Conservation (phyloP, 1,140 invertebrate genomes). For the Ruditapes philippinarum region DNA sequence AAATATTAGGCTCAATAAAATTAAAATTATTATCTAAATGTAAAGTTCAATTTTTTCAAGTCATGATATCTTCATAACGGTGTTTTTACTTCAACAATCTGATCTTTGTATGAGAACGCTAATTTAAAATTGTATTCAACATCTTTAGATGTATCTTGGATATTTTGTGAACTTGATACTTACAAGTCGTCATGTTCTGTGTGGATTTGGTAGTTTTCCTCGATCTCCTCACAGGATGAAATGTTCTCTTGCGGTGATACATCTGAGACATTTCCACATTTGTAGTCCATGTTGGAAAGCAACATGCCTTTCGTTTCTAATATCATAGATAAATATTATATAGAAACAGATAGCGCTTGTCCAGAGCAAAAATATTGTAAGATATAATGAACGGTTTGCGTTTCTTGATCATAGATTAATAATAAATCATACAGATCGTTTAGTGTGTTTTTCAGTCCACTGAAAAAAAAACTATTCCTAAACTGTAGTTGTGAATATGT, state of each 20-base stretch:
- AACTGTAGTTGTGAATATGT: not conserved
- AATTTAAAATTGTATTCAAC: too few relatives aligned
- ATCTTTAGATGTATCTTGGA: too few relatives aligned
- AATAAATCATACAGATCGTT: too few relatives aligned
- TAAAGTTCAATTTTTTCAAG: too few relatives aligned
- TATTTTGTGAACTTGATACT: too few relatives aligned
- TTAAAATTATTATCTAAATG: too few relatives aligned
- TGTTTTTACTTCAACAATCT: too few relatives aligned
- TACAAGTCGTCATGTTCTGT: slow-evolving; percentile 36
- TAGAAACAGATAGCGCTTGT: not conserved
- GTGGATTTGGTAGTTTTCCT: not conserved
- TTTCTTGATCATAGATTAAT: too few relatives aligned
- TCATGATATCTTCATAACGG: too few relatives aligned
- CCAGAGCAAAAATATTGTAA: not conserved
- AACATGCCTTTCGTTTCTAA: not conserved
- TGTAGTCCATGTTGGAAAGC: not conserved
- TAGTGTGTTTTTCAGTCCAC: not conserved
- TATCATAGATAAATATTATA: not conserved
- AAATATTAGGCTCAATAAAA: too few relatives aligned
- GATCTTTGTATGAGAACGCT: too few relatives aligned
- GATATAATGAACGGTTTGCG: not conserved
- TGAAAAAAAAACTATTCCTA: not conserved
- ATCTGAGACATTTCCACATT: not conserved
- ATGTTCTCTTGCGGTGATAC: not conserved
- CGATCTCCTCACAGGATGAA: not conserved